Evolutionary conservation across 2,113 vertebrate genomes (phyloP).

Genomic region (Oryzias melastigma): DNA sequence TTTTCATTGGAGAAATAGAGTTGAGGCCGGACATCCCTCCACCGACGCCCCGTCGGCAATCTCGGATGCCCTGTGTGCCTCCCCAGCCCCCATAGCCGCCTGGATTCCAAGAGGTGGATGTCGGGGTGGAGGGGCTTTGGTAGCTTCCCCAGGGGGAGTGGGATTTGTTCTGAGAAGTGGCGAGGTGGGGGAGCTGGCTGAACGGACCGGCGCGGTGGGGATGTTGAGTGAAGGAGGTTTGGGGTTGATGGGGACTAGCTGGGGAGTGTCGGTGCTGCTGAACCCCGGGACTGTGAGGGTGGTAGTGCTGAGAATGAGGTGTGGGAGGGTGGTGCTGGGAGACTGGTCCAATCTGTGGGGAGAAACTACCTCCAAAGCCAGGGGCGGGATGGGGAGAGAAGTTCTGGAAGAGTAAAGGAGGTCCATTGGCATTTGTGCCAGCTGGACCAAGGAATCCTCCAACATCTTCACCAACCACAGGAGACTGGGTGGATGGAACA

Average conservation of each 20-base stretch:
- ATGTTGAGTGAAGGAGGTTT: slow-evolving; percentile 92
- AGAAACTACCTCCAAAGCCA: slow-evolving; percentile 95
- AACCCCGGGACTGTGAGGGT: slow-evolving; percentile 91
- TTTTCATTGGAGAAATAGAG: slow-evolving; percentile 97
- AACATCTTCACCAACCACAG: slow-evolving; percentile 93
- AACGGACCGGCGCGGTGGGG: slow-evolving; percentile 95
- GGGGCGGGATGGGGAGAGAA: slow-evolving; percentile 96
- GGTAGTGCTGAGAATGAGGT: slow-evolving; percentile 94
- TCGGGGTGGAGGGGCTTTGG: slow-evolving; percentile 94
- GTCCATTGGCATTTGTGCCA: slow-evolving; percentile 90
- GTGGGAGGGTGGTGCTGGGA: slow-evolving; percentile 94
- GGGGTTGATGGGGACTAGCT: slow-evolving; percentile 92
- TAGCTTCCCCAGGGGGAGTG: slow-evolving; percentile 98
- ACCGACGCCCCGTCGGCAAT: slow-evolving; percentile 91
- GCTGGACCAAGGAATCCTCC: slow-evolving; percentile 92
- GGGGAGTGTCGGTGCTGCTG: slow-evolving; percentile 79
- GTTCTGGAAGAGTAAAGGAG: slow-evolving; percentile 95
- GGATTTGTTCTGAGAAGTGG: slow-evolving; percentile 93
- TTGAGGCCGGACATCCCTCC: slow-evolving; percentile 93
- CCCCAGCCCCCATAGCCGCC: slow-evolving; percentile 95
- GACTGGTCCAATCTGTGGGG: slow-evolving; percentile 93
- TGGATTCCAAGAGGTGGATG: slow-evolving; percentile 94
- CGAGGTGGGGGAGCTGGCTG: slow-evolving; percentile 94
- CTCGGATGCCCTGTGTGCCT: slow-evolving; percentile 90
- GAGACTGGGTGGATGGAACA: slow-evolving; percentile 91